Evolutionary conservation across 64 coral and sea anemone species (phyloP).

Genomic region (Pachyseris speciosa): DNA sequence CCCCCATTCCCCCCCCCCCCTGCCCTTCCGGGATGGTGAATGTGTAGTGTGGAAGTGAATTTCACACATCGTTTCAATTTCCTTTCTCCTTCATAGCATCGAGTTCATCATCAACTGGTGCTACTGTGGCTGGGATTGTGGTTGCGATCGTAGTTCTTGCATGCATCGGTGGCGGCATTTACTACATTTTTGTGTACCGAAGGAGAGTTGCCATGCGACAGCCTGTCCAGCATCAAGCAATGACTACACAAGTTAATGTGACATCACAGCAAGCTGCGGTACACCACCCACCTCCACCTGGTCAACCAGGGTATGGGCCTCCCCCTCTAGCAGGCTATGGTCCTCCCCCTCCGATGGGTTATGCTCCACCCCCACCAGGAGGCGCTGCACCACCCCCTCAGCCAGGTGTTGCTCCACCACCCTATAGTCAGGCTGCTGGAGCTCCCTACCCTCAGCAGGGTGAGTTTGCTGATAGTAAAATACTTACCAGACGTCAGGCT

Average conservation of each 20-base stretch:
- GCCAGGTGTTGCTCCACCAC: conserved; percentile 2
- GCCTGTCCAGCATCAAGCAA: not conserved
- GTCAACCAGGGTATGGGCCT: conserved; percentile 3
- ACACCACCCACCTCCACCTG: not conserved
- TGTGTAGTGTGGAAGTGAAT: not conserved
- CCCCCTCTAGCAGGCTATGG: not conserved
- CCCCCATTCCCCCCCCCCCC: too few relatives aligned
- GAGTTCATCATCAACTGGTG: not conserved
- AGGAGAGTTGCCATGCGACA: not conserved
- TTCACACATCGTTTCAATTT: not conserved
- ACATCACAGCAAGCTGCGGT: not conserved
- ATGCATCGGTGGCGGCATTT: not conserved
- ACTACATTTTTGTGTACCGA: not conserved
- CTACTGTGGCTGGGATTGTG: not conserved
- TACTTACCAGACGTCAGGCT: too few relatives aligned
- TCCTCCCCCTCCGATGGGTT: not conserved
- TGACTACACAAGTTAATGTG: not conserved
- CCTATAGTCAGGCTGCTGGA: not conserved
- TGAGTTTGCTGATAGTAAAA: too few relatives aligned
- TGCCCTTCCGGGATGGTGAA: too few relatives aligned
- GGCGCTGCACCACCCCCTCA: not conserved
- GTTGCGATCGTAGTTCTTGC: not conserved
- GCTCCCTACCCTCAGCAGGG: conserved; percentile 1
- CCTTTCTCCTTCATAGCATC: too few relatives aligned
- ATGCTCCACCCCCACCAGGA: not conserved